Base-by-base conservation (phyloP, 2,113 vertebrate genomes). In the Hirundichthys speculiger region DNA sequence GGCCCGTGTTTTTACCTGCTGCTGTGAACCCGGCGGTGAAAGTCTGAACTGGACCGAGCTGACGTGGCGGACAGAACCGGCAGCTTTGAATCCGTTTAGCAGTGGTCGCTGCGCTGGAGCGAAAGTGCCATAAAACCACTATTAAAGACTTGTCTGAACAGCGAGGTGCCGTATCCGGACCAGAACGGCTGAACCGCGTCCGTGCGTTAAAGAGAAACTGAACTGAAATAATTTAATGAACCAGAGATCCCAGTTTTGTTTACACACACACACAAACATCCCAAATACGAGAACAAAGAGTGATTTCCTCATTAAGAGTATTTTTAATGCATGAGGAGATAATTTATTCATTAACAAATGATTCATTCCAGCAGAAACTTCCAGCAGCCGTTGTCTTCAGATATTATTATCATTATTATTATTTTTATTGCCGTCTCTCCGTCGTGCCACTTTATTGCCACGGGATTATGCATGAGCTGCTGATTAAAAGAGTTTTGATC, bases 271-370 rank as follows among this genome's bases (percentile, higher is more conserved):
- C 67, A 80, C 39, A 59, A 21, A 19, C 55, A 50, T 22, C 58
- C 25, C 46, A 74, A 64, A 72, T 69, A 51, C 64, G 64, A 64
- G 82, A 79, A 82, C 80, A 84, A 80, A 91, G 84, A 84, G 72
- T 83, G 85, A 89, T 87, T 86, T 84, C 75, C 86, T 92, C 89
- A 92, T 92, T 90, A 90, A 46, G 53, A 75, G 45, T 51, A 55
- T 83, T 91, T 89, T 89, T 86, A 91, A 91, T 90, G 84, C 81
- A 86, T 88, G 84, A 86, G 76, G 73, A 86, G 81, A 87, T 90
- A 77, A 90, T 89, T 87, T 89, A 91, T 92, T 91, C 91, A 88
- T 88, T 77, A 89, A 87, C 71, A 86, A 88, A 85, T 90, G 60
- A 83, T 82, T 89, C 66, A 82, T 81, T 85, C 57, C n/a, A 58